phyloP scores from a whole-genome alignment of 2,888 invertebrate species.

The Agrilus cyanescens region DNA sequence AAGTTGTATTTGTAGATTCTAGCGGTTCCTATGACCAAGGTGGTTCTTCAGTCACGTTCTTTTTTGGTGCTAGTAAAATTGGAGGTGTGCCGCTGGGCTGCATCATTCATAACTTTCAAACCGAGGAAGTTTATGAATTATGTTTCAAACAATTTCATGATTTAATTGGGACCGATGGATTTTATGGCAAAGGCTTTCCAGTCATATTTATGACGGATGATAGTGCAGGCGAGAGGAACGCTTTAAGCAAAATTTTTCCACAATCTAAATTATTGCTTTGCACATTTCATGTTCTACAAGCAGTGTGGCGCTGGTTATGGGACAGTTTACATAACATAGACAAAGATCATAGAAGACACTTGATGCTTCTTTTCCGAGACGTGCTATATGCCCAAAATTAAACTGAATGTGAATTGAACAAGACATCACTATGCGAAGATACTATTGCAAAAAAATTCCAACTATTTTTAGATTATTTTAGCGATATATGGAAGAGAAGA shows the following conservation, averaged over 20 bases:
- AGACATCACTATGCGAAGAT: neutral
- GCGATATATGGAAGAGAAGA: too few relatives aligned
- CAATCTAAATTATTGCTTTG: constrained; percentile 4
- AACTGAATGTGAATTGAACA: neutral
- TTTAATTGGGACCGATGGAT: too few relatives aligned
- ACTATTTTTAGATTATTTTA: too few relatives aligned
- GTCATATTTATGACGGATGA: constrained; percentile 6
- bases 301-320: constrained; percentile 6
- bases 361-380: neutral
- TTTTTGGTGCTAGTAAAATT: neutral
- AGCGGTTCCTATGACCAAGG: too few relatives aligned
- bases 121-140: neutral
- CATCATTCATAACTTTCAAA: too few relatives aligned
- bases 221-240: constrained; percentile 1
- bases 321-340: neutral
- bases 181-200: too few relatives aligned
- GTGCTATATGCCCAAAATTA: neutral
- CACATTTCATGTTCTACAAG: constrained; percentile 7
- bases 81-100: neutral
- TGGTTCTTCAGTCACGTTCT: neutral
- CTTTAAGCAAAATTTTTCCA: constrained; percentile 2
- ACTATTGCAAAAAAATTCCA: neutral
- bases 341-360: neutral
- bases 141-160: neutral
- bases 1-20: too few relatives aligned